Base-by-base conservation (phyloP, 1,140 invertebrate species). In the Odontomachus brunneus region DNA sequence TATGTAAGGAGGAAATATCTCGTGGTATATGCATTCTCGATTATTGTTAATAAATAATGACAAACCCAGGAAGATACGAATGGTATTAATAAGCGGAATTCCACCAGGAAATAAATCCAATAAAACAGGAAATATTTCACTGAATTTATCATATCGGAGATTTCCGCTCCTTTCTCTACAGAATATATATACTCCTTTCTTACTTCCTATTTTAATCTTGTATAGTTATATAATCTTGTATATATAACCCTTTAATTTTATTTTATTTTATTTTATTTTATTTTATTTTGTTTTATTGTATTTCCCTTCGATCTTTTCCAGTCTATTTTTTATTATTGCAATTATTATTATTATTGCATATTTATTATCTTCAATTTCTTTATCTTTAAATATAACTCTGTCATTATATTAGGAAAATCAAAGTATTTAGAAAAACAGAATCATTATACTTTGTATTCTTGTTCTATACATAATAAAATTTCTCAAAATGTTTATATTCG, bases 1-100 rank as follows among this genome's bases (percentile, higher is more conserved):
- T 44, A 48, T 1, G 22, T 57, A 80, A 87, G 82, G 53, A 74
- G 82, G 74, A 87, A 87, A 17, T 82, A 38, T 9, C 7, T 72
- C 19, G 44, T 3, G 57, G 5, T 14, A 44, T 9, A 44, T 11
- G 38, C 22, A 12, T 69, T 49, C 17, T 76, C n/a, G 0, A 12
- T 24, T 9, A 7, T 44, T 63, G 38, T 78, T 86, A 67, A 22
- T 57, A 86, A 87, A 87, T 51, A 76, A 66, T 48, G 4, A 17
- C 14, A 12, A n/a, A 9, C 63, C n/a, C 72, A 55, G 59, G 60
- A 84, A 73, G 22, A 59, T 12, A 14, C 15, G 12, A 48, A 44
- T 33, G 29, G 29, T 44, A 44, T 44, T 7, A 44, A 44, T 44
- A 44, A 83, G 1, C 15, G 7, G 3, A 2, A 57, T 75, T 26